A percentile compares a stretch with the other conserved stretches of the same genome.
Conservation (phyloP, 2,888 invertebrate species). For the Hipparchia semele region DNA sequence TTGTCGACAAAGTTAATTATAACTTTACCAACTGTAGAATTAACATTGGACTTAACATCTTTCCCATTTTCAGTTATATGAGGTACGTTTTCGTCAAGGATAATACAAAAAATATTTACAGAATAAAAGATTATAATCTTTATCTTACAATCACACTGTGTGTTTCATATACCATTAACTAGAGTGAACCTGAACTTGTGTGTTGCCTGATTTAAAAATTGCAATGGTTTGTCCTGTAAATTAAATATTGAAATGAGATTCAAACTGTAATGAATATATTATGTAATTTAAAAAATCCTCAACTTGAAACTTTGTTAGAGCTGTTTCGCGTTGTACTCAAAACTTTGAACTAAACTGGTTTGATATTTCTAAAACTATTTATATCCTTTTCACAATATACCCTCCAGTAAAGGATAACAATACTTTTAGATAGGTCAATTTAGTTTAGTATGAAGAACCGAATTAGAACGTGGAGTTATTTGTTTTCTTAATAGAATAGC, state of each 20-base stretch:
- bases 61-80: conserved; percentile 9
- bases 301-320: not conserved
- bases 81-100: conserved; percentile 11
- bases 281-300: not conserved
- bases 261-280: not conserved
- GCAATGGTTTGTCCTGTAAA: conserved; percentile 14
- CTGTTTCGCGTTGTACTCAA: not conserved
- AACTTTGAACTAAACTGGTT: not conserved
- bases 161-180: conserved; percentile 31
- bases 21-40: not conserved
- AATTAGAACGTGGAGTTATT: too few relatives aligned
- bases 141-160: conserved; percentile 15
- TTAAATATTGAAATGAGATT: conserved; percentile 11
- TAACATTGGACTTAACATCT: not conserved
- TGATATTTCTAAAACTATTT: not conserved
- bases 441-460: not conserved
- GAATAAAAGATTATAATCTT: not conserved
- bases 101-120: not conserved
- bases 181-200: conserved; percentile 15
- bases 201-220: conserved; percentile 23
- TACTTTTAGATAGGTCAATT: not conserved
- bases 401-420: not conserved
- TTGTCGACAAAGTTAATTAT: not conserved
- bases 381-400: not conserved
- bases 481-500: not conserved